Base-by-base conservation (phyloP, 2,888 invertebrate species). In the Drosophila austrosaltans region DNA sequence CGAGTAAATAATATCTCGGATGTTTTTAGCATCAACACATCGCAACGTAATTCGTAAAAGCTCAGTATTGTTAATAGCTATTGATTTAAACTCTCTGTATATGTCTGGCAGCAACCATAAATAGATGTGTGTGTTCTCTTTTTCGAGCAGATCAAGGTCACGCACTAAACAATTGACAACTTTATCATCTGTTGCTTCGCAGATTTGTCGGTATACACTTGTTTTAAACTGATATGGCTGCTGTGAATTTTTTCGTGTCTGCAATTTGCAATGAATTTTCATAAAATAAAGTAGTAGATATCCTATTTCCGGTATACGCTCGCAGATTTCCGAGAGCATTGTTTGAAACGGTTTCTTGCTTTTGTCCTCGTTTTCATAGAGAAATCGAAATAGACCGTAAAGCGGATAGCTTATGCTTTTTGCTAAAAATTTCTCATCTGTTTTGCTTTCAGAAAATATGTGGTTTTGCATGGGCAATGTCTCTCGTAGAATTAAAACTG, bases 51-150 rank as follows among this genome's bases (percentile, higher is more conserved):
- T 94, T 91, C 97, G 96, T 80, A 99, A 93, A 76, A 99, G 93
- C 89, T 97, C 96, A 72, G 96, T 95, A 92, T 98, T 98, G 82
- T 98, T 98, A 77, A 97, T 94, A 53, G 97, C 96, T 89, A 96
- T 95, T 82, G 96, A 95, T 90, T 97, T 96, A 92, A 98, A 98
- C 92, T 97, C 97, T 90, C 96, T 95, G 93, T 97, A 99, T 72
- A 98, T 94, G 91, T 98, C 98, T 60, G 98, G 98, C 91, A 99
- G 95, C 83, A 99, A 94, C 95, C 97, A 98, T 90, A 97, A 96
- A 92, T 98, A 95, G 91, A 98, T 94, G 89, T 96, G 94, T 60
- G 97, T 95, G 93, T 98, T 98, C 91, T 96, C 96, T 91, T 97
- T 96, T 92, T 98, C 98, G 91, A 98, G 97, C 75, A 96, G 94